phyloP scores from a whole-genome alignment of 2,113 vertebrate species.

The Pipa parva region DNA sequence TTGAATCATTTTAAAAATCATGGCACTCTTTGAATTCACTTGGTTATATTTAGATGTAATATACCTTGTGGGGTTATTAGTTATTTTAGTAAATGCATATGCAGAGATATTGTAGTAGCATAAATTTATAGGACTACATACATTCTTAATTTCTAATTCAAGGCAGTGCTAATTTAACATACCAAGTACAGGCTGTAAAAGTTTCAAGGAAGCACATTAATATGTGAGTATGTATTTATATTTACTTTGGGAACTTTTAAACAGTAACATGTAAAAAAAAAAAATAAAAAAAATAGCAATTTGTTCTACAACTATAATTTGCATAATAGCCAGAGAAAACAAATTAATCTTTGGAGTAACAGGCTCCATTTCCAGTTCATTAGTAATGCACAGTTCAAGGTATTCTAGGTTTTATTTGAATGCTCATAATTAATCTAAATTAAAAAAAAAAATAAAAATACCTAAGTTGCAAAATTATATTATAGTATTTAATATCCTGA shows the following conservation, averaged over 20 bases:
- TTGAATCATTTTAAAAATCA: too few relatives aligned
- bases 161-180: background rate
- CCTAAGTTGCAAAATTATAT: conserved; percentile 12
- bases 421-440: conserved; percentile 37
- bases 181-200: background rate
- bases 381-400: conserved; percentile 34
- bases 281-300: background rate
- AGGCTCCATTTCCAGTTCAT: conserved; percentile 36
- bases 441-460: conserved; percentile 32
- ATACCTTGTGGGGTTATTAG: too few relatives aligned
- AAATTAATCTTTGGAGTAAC: conserved; percentile 35
- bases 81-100: too few relatives aligned
- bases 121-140: too few relatives aligned
- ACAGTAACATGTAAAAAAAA: conserved; percentile 1
- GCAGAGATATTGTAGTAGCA: too few relatives aligned
- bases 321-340: conserved; percentile 27
- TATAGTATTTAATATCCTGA: conserved; percentile 24
- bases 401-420: conserved; percentile 39
- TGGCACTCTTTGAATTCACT: too few relatives aligned
- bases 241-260: conserved; percentile 3
- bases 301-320: conserved; percentile 17
- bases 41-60: too few relatives aligned
- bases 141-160: too few relatives aligned
- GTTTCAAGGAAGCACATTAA: background rate
- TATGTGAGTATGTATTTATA: background rate